Evolutionary conservation across 1,140 invertebrate species (phyloP).

Genomic region (Zaprionus camerounensis): DNA sequence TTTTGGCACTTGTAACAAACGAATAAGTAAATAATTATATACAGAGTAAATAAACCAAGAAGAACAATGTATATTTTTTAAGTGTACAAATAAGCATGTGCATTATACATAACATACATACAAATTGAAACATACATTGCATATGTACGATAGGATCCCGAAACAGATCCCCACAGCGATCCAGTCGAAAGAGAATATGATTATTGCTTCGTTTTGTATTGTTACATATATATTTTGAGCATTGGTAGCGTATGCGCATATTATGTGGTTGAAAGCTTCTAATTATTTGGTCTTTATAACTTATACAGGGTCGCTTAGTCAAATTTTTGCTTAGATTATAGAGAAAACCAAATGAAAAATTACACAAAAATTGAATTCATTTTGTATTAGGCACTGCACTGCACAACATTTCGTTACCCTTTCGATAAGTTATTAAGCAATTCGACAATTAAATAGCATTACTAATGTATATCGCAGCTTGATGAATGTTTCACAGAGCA

Average conservation of each 20-base stretch:
- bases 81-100: constrained; percentile 35
- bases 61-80: constrained; percentile 46
- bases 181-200: neutral
- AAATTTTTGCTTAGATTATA: constrained; percentile 77
- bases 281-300: constrained; percentile 67
- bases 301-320: constrained; percentile 80
- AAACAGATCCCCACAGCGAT: neutral
- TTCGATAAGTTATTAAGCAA: constrained; percentile 31
- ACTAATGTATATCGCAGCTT: neutral
- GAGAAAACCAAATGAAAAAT: constrained; percentile 2
- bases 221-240: neutral
- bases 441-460: neutral
- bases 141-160: neutral
- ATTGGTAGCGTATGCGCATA: constrained; percentile 33
- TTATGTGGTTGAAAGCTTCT: constrained; percentile 63
- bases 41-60: constrained; percentile 18
- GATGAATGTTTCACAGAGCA: constrained; percentile 35
- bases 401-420: constrained; percentile 67
- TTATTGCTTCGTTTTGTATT: constrained; percentile 36
- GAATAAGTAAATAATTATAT: constrained; percentile 12
- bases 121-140: constrained; percentile 6
- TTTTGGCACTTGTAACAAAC: constrained; percentile 26
- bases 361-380: constrained; percentile 16
- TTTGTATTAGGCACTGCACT: constrained; percentile 44
- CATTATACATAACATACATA: constrained; percentile 35